phyloP scores from a whole-genome alignment of 1,140 invertebrate species.

The Centruroides vittatus region DNA sequence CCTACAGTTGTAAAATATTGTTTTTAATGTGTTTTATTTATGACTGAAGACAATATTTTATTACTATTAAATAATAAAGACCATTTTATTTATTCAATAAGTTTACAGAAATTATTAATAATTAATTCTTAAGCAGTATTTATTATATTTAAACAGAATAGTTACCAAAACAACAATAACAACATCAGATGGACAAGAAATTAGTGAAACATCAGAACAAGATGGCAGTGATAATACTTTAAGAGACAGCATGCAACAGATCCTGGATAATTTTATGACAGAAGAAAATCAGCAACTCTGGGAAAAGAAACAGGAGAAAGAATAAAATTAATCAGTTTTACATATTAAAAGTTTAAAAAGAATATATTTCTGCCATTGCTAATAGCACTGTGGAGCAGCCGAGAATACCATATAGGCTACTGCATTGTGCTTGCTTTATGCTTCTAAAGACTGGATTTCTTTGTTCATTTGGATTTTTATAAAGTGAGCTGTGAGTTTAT shows the following conservation, averaged over 20 bases:
- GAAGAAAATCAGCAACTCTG: background rate
- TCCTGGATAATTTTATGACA: conserved; percentile 8
- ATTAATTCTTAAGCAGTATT: background rate
- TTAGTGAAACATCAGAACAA: background rate
- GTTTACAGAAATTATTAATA: too few relatives aligned
- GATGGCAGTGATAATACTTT: conserved; percentile 4
- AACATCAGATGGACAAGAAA: background rate
- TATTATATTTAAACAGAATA: conserved; percentile 3
- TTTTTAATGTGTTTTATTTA: too few relatives aligned
- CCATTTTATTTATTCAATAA: too few relatives aligned
- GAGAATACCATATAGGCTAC: background rate
- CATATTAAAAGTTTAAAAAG: background rate
- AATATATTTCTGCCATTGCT: background rate
- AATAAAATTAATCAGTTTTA: background rate
- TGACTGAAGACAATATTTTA: too few relatives aligned
- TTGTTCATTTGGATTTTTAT: background rate
- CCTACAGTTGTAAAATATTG: too few relatives aligned
- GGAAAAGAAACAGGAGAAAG: background rate
- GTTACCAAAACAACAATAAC: conserved; percentile 4
- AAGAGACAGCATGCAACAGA: conserved; percentile 9
- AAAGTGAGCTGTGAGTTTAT: too few relatives aligned
- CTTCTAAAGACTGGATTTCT: background rate
- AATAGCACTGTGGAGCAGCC: background rate
- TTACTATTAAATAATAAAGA: too few relatives aligned
- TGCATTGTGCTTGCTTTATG: background rate